Base-by-base conservation (phyloP, 2,888 invertebrate genomes). In the Arctia plantaginis region DNA sequence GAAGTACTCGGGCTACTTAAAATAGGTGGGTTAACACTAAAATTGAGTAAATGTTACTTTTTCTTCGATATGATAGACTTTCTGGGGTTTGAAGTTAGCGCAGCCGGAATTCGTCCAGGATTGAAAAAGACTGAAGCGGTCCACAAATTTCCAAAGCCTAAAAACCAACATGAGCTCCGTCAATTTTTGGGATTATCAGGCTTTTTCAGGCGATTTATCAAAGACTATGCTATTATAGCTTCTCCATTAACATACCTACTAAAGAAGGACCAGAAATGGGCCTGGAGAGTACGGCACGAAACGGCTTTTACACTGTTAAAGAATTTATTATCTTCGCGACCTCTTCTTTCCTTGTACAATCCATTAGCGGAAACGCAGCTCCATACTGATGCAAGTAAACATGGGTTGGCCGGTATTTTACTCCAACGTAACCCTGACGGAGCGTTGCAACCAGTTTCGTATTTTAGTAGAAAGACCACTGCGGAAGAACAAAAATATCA, bases 381-480 rank as follows among this genome's bases (percentile, higher is more conserved):
- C 0, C 91, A 91, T 47, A 91, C 90, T 0, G 91, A 91, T 70
- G 90, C 91, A 0, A 86, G 89, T 55, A 78, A 84, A 30, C 30
- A 77, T 0, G 90, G 90, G 0, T 10, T 78, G 81, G 75, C 87
- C 73, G 90, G 88, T 0, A 86, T 90, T 8, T 27, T 92, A 0
- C 69, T 91, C 39, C 91, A 90, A 74, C 41, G 74, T 0, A 70
- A 80, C 10, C 35, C 30, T 0, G 23, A 83, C 77, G 20, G 70
- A 78, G 30, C 77, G 76, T 3, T 68, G 0, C 33, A 55, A 69
- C 75, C 47, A 15, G 66, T 41, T 72, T 23, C 83, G 76, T 68
- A 84, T 80, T 7, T 69, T 81, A 8, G 85, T 80, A 0, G 82
- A 77, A 20, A 75, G 80, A 30, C 74, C 77, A 0, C 77, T 77